Base-by-base conservation (phyloP, 1,140 invertebrate genomes). In the Cyclargus thomasi region DNA sequence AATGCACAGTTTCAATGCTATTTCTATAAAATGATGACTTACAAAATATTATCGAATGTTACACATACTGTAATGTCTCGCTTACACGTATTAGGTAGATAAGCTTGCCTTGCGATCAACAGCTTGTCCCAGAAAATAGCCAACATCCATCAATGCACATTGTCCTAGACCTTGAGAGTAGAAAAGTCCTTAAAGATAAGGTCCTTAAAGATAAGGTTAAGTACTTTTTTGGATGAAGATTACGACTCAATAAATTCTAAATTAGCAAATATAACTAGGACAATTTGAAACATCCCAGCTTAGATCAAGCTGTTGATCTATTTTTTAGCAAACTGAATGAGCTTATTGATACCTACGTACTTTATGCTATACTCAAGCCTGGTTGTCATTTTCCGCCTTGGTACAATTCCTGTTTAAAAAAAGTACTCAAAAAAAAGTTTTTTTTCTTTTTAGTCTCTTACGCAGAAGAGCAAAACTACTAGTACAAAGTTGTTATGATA, bases 401-500 rank as follows among this genome's bases (percentile, higher is more conserved):
- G 70, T 68, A 65, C 18, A 65, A 20, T 20, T 1, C 21, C 8
- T 23, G 67, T 0, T 35, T 74, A 23, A 69, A 62, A 20, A 71
- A 67, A 57, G 39, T 70, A 2, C 14, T 74, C 0, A 71, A 70
- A 39, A 62, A 72, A 70, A 75, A 75, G 55, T 65, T 62, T 57
- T 66, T 22, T 11, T 55, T 53, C 11, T 55, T 11, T 65, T 62
- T 63, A 20, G 16, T 8, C 20, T 67, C 0, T 63, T 75, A 4
- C 59, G 69, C 5, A 63, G 53, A 11, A 63, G 69, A 21, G 69
- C 65, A 14, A 67, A 53, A 47, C 21, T 64, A 21, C 35, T 72
- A 6, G 70, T 72, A 23, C 35, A 65, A 20, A 22, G 35, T 4
- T 72, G 65, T 65, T 72, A 67, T 53, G 53, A 53, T 5, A 17